A percentile compares a stretch with the other conserved stretches of the same genome.
phyloP scores from a whole-genome alignment of 23 tunicate genomes.

The Trididemnum clinides region DNA sequence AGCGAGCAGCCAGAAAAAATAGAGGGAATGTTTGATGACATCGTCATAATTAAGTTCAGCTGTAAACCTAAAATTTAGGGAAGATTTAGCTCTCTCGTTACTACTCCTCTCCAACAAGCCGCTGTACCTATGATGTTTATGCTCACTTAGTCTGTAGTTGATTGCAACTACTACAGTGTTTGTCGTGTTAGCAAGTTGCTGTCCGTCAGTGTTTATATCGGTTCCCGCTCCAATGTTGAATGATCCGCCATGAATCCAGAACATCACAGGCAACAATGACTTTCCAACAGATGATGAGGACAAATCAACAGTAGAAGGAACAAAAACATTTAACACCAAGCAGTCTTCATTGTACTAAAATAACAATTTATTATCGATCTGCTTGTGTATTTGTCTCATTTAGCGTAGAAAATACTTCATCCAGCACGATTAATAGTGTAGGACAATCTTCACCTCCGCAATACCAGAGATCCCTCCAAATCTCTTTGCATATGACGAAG shows the following conservation, averaged over 20 bases:
- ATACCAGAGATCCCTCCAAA: too few relatives aligned
- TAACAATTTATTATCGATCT: too few relatives aligned
- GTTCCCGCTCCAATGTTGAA: slow-evolving; percentile 28
- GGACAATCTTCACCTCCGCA: too few relatives aligned
- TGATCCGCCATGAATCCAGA: slow-evolving; percentile 48
- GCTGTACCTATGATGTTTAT: neutral
- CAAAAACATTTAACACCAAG: slow-evolving; percentile 12
- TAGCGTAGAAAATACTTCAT: too few relatives aligned
- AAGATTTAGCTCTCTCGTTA: neutral
- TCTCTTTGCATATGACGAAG: too few relatives aligned
- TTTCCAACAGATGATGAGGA: too few relatives aligned
- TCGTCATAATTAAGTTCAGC: too few relatives aligned
- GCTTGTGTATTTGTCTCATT: too few relatives aligned
- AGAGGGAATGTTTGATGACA: too few relatives aligned
- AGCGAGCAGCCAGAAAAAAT: too few relatives aligned
- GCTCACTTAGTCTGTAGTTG: slow-evolving; percentile 23
- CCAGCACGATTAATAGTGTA: too few relatives aligned
- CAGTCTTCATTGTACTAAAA: slow-evolving; percentile 25
- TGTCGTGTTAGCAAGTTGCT: neutral
- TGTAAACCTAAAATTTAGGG: neutral
- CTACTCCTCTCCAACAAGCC: neutral
- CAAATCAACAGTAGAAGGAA: neutral
- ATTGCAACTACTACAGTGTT: slow-evolving; percentile 13
- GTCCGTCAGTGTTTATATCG: neutral
- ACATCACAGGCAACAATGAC: slow-evolving; percentile 23